Conservation (phyloP, 2,797 vertebrate species). For the Falco concolor region DNA sequence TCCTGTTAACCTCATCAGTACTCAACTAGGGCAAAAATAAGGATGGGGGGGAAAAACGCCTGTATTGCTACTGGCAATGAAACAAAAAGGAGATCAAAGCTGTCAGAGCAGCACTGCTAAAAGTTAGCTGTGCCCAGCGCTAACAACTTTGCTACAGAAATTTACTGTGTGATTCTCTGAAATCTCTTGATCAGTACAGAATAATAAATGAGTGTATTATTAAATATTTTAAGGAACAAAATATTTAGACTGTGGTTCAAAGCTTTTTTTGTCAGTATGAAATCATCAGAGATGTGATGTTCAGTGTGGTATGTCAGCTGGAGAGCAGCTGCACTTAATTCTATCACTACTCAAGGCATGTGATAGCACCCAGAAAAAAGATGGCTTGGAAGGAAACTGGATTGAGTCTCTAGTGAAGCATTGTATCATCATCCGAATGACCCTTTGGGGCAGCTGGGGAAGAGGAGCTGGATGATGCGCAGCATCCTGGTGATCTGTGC, state of each 20-base stretch:
- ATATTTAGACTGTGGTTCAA: neutral
- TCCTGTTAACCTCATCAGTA: constrained; percentile 45
- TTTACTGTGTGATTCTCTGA: neutral
- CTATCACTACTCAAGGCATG: accelerated
- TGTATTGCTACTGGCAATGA: neutral
- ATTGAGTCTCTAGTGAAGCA: neutral
- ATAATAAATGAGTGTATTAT: constrained; percentile 1
- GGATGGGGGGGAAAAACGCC: neutral
- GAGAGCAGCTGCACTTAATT: neutral
- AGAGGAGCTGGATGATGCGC: neutral
- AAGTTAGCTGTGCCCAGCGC: neutral
- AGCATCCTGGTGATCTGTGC: neutral
- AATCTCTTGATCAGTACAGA: constrained; percentile 23
- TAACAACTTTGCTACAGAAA: neutral
- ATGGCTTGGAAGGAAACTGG: neutral
- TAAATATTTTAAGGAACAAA: constrained; percentile 38
- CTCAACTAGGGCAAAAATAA: neutral
- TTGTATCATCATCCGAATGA: neutral
- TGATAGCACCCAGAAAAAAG: neutral
- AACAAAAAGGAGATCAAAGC: neutral
- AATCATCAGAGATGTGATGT: neutral
- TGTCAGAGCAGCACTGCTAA: neutral
- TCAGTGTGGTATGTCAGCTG: neutral
- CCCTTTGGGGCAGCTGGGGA: neutral
- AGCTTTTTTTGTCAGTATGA: neutral